Evolutionary conservation across 2,888 invertebrate genomes (phyloP).

Genomic region (Eretmocerus hayati): DNA sequence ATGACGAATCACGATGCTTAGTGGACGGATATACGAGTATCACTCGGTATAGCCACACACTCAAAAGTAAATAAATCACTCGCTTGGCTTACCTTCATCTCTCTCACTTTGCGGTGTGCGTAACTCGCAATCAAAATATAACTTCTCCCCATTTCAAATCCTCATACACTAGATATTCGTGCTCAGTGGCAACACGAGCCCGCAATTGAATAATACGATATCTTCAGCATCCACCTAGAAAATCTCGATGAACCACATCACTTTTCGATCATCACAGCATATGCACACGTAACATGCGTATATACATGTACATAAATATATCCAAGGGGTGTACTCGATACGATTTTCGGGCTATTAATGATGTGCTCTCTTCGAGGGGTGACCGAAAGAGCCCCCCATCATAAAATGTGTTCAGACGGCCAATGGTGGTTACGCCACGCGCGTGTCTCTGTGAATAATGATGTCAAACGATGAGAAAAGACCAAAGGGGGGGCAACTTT

Average conservation of each 20-base stretch:
- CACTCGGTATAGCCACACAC: background rate
- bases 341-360: background rate
- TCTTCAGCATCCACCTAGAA: conserved; percentile 1
- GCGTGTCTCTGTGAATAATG: background rate
- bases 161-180: background rate
- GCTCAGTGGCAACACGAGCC: conserved; percentile 3
- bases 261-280: background rate
- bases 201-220: conserved; percentile 6
- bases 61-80: conserved; percentile 10
- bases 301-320: background rate
- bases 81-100: background rate
- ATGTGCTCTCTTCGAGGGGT: no score
- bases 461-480: background rate
- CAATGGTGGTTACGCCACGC: no score
- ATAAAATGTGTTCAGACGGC: no score
- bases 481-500: no score
- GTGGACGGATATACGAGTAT: conserved; percentile 11
- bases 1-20: background rate
- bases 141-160: background rate
- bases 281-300: background rate
- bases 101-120: background rate
- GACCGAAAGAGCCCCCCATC: no score
- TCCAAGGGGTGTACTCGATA: background rate
- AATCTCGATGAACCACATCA: conserved; percentile 6
- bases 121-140: conserved; percentile 14